phyloP scores from a whole-genome alignment of 2,113 vertebrate species.

The Verasper variegatus region DNA sequence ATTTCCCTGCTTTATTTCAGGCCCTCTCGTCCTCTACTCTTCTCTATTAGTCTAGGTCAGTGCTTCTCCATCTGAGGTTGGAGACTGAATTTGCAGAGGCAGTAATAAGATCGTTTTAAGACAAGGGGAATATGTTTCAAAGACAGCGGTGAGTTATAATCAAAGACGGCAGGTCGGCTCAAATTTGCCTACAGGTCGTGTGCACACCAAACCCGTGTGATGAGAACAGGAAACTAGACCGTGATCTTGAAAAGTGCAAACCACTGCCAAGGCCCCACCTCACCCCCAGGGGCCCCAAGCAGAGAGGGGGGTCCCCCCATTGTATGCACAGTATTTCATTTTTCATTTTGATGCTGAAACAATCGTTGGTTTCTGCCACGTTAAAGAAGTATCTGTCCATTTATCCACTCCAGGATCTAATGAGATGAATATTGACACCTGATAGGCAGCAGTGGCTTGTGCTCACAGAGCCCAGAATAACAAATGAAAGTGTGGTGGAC shows the following conservation, averaged over 20 bases:
- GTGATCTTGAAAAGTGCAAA: neutral
- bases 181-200: neutral
- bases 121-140: constrained; percentile 11
- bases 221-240: too few species aligned
- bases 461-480: neutral
- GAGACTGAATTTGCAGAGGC: constrained; percentile 1
- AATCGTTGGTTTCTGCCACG: too few species aligned
- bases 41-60: constrained; percentile 58
- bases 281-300: too few species aligned
- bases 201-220: neutral
- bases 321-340: too few species aligned
- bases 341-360: too few species aligned
- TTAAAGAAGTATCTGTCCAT: too few species aligned
- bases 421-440: constrained; percentile 41
- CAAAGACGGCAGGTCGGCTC: neutral
- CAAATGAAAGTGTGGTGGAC: constrained; percentile 17
- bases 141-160: neutral
- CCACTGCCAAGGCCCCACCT: neutral
- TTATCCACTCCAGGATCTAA: too few species aligned
- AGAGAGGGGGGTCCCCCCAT: too few species aligned
- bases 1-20: constrained; percentile 75
- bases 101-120: constrained; percentile 19
- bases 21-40: constrained; percentile 43
- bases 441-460: constrained; percentile 11
- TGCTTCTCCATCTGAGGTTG: constrained; percentile 34